These are phyloP conservation scores for Deroplatys truncata DNA, from an alignment of 2,888 invertebrate genomes.

Conservation along the genomic window DNA sequence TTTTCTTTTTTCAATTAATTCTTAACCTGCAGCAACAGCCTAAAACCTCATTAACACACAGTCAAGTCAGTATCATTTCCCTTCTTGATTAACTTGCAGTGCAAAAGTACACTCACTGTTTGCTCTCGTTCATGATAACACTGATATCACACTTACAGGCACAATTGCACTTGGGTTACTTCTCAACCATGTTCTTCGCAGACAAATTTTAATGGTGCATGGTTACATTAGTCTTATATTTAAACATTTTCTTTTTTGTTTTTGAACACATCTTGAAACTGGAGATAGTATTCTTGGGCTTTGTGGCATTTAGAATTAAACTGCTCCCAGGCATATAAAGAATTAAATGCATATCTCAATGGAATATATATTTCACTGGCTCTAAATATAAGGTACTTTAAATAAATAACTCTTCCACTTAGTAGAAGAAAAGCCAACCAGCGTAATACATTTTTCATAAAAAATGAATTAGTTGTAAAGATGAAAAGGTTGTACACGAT, in stretches of 20 bases:
- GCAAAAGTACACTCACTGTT: not conserved
- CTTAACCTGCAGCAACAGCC: not conserved
- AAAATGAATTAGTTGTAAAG: not conserved
- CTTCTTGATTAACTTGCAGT: not conserved
- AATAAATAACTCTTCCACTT: not conserved
- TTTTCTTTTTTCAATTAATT: not conserved
- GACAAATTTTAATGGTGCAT: not conserved
- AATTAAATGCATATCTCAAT: not conserved
- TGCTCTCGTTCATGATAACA: not conserved
- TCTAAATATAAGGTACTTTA: not conserved
- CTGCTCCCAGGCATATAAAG: not conserved
- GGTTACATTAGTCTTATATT: not conserved
- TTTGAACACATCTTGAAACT: not conserved
- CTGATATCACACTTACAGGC: slow-evolving; percentile 1
- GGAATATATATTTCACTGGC: not conserved
- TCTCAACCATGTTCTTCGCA: not conserved
- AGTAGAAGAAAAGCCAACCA: not conserved
- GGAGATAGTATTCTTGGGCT: not conserved
- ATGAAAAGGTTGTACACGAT: not conserved
- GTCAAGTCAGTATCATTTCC: not conserved
- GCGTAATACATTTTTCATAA: not conserved
- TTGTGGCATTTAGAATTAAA: not conserved
- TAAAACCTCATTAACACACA: not conserved
- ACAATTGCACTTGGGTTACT: slow-evolving; percentile 27
- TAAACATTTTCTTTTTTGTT: not conserved